Conservation (phyloP, 2,797 vertebrate species). For the Acanthis flammea region DNA sequence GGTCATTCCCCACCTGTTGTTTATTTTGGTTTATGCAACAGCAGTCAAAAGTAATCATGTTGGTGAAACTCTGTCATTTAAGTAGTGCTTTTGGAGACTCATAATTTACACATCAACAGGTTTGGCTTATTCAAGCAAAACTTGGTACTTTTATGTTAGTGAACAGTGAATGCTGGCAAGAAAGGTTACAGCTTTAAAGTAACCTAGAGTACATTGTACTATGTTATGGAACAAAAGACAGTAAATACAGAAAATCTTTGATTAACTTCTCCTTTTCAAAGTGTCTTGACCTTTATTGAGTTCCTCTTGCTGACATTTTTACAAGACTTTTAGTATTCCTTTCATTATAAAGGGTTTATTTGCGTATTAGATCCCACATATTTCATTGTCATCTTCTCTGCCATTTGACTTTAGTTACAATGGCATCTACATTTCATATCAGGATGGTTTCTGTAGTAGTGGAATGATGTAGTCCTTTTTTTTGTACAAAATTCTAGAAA, state of each 20-base stretch:
- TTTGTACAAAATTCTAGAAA: neutral
- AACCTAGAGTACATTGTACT: neutral
- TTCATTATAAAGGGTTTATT: constrained; percentile 43
- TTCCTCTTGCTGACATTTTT: constrained; percentile 52
- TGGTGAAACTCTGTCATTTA: neutral
- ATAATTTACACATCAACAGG: neutral
- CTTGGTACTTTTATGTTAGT: neutral
- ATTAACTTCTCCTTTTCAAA: constrained; percentile 33
- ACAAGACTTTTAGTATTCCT: constrained; percentile 27
- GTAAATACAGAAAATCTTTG: constrained; percentile 32
- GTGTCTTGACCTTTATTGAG: constrained; percentile 45
- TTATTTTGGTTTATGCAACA: constrained; percentile 58
- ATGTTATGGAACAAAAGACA: neutral
- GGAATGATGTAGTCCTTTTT: neutral
- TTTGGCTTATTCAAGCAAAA: neutral
- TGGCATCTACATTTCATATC: neutral
- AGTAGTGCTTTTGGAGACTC: neutral
- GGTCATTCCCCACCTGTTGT: constrained; percentile 40
- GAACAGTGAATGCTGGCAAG: neutral
- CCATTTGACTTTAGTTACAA: neutral
- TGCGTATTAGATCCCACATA: neutral
- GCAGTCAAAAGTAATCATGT: neutral
- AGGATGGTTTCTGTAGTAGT: neutral
- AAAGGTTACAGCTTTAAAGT: constrained; percentile 25
- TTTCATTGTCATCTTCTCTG: neutral